These are phyloP conservation scores for Probaryconus sp. DNA, from an alignment of 1,140 invertebrate genomes.

Conservation along the genomic window DNA sequence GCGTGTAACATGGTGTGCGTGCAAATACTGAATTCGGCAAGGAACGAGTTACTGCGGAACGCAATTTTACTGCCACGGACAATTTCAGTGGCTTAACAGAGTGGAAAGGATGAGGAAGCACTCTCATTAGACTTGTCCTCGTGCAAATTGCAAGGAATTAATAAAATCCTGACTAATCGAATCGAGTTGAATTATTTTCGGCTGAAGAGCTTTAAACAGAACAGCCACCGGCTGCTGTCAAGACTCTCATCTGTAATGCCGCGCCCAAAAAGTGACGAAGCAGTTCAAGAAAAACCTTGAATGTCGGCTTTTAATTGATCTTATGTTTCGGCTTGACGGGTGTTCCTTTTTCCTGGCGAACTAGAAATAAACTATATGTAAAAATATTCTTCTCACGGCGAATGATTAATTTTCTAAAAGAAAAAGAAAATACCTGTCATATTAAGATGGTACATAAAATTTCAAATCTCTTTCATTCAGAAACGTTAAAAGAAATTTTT, in stretches of 20 bases:
- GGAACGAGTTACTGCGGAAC: conserved; percentile 11
- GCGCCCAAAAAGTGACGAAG: conserved; percentile 26
- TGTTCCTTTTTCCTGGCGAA: conserved; percentile 11
- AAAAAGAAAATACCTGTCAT: too few species aligned
- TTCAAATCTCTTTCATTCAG: too few species aligned
- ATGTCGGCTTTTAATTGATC: conserved; percentile 55
- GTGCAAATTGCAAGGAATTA: conserved; percentile 54
- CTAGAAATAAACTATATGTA: too few species aligned
- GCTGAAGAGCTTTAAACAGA: conserved; percentile 51
- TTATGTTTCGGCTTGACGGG: conserved; percentile 39
- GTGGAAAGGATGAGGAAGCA: conserved; percentile 29
- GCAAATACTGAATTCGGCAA: conserved; percentile 15
- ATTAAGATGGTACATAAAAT: too few species aligned
- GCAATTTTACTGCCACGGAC: conserved; percentile 11
- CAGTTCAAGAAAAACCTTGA: conserved; percentile 54
- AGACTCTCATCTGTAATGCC: conserved; percentile 36
- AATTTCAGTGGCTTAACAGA: conserved; percentile 33
- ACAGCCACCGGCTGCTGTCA: conserved; percentile 12
- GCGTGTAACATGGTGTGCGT: conserved; percentile 33
- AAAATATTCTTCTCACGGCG: too few species aligned
- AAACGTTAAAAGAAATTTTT: too few species aligned
- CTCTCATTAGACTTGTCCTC: conserved; percentile 55
- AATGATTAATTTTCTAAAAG: too few species aligned
- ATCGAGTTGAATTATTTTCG: conserved; percentile 55
- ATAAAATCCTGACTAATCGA: conserved; percentile 52